Conservation (phyloP, 2,113 vertebrate genomes). For the Prietella phreatophila region DNA sequence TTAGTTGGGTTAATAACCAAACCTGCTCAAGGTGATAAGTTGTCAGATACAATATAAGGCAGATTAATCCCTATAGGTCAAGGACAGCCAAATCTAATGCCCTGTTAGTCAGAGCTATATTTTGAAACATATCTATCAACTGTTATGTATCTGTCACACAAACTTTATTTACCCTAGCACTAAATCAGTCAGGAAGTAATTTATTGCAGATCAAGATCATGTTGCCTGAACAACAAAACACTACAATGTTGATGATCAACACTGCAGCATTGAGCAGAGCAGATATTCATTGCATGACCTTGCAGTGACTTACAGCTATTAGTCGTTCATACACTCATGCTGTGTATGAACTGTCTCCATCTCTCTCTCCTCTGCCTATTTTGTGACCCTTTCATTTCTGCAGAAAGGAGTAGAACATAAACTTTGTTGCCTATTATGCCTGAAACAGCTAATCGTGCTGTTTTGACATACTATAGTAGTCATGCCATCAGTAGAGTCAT, state of each 20-base stretch:
- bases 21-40: not conserved
- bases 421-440: not conserved
- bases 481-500: not conserved
- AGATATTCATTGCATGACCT: not conserved
- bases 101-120: not conserved
- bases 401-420: not conserved
- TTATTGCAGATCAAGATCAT: not conserved
- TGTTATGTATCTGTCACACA: not conserved
- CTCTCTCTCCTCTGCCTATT: not conserved
- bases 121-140: not conserved
- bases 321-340: not conserved
- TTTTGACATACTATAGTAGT: not conserved
- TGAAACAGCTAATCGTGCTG: not conserved
- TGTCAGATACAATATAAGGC: not conserved
- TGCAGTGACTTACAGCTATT: slow-evolving; percentile 9
- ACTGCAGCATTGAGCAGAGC: not conserved
- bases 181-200: not conserved
- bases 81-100: not conserved
- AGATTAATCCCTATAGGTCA: not conserved
- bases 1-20: not conserved
- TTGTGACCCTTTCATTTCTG: not conserved
- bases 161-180: not conserved
- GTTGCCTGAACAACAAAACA: not conserved
- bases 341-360: not conserved
- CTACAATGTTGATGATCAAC: not conserved